Conservation (phyloP, 1,140 invertebrate genomes). For the Dendroctonus ponderosae region DNA sequence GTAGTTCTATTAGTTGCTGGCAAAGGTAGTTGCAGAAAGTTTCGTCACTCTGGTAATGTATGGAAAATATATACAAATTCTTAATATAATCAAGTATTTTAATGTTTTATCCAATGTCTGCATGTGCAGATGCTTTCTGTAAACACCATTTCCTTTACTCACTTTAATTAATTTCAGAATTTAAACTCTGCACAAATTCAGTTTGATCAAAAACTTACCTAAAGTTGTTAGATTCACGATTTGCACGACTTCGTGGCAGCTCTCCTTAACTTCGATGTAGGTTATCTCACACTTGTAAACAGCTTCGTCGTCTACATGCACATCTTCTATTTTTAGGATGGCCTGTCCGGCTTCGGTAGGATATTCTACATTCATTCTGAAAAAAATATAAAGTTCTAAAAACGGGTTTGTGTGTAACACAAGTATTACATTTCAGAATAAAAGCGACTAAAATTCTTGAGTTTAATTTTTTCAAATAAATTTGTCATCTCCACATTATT, state of each 20-base stretch:
- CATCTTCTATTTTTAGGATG: constrained; percentile 64
- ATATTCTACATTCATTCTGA: constrained; percentile 70
- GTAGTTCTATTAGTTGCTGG: too few relatives aligned
- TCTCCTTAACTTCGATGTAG: constrained; percentile 73
- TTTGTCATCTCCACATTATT: not conserved
- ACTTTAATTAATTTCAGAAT: too few relatives aligned
- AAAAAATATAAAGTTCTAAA: constrained; percentile 39
- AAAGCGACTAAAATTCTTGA: not conserved
- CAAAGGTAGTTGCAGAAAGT: too few relatives aligned
- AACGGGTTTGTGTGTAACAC: not conserved
- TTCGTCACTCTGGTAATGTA: too few relatives aligned
- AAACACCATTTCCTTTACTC: too few relatives aligned
- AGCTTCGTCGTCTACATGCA: constrained; percentile 74
- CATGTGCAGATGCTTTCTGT: too few relatives aligned
- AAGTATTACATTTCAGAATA: not conserved
- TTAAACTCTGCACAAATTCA: too few relatives aligned
- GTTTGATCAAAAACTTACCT: constrained; percentile 59
- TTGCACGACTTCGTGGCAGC: constrained; percentile 71
- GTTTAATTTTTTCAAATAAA: not conserved
- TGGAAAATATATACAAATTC: too few relatives aligned
- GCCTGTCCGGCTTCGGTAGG: constrained; percentile 60
- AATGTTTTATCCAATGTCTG: too few relatives aligned
- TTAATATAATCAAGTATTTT: too few relatives aligned
- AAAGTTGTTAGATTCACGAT: constrained; percentile 76
- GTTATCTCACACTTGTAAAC: constrained; percentile 84